Base-by-base conservation (phyloP, 2,113 vertebrate species). In the Uria lomvia region DNA sequence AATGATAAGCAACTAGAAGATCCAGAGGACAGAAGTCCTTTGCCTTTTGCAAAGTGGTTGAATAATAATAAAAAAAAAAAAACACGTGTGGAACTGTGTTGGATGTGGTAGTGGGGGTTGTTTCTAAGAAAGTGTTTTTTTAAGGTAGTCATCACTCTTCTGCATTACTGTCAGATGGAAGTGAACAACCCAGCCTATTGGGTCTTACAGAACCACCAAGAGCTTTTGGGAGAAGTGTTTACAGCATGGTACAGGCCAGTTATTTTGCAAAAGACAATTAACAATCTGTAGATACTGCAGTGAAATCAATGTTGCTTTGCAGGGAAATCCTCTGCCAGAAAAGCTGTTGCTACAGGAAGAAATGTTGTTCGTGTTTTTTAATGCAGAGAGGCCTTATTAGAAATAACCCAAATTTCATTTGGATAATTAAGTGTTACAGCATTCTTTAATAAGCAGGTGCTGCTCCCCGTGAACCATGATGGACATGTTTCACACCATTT, bases 121-220 rank as follows among this genome's bases (percentile, higher is more conserved):
- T 78, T 96, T 97, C 95, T 95, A 89, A 95, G 94, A 74, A 97
- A 97, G 96, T 96, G 87, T 67, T 96, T 86, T 88, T 86, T 82
- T 71, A 50, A 85, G 59, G 42, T 80, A 85, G 73, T 75, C 32
- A n/a, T 76, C 42, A 7, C n/a, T 84, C 55, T 68, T 90, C 59
- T 86, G 38, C 77, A 32, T 90, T 87, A 53, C 45, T 71, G 65
- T 59, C 12, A 15, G 15, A 30, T 78, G 47, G 24, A n/a, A 75
- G 27, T 15, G 42, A 87, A 42, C 27, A 77, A 4, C 47, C 49
- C 53, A 32, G 34, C 23, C 75, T 21, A 15, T 5, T 92, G 55
- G 60, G 9, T 78, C 78, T 92, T 66, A 38, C 24, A 88, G 90
- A 81, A 55, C 26, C 30, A 63, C 34, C 15, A 47, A 45, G 84